These are phyloP conservation scores for Myotis findleyi DNA, from an alignment of 2,797 vertebrate species.

Conservation along the genomic window DNA sequence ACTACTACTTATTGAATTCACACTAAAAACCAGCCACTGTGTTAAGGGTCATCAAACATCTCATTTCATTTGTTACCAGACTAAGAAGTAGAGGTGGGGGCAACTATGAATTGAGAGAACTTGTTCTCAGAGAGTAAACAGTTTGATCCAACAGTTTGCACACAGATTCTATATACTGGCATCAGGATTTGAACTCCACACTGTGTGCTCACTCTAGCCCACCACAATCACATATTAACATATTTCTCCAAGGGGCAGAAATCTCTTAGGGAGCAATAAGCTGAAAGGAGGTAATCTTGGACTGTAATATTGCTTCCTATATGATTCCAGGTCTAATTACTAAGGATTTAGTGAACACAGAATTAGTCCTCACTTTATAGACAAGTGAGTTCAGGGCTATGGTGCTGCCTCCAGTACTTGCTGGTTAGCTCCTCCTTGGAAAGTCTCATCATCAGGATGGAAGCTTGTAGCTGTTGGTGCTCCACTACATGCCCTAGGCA, in stretches of 20 bases:
- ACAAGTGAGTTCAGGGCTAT: background rate
- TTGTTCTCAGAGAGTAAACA: background rate
- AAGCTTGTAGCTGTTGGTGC: background rate
- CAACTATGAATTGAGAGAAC: background rate
- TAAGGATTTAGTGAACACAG: background rate
- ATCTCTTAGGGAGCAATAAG: background rate
- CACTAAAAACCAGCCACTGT: background rate
- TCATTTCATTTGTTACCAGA: background rate
- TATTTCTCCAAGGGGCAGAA: background rate
- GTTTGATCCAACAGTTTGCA: background rate
- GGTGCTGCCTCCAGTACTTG: background rate
- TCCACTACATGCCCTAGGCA: background rate
- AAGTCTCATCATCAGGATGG: background rate
- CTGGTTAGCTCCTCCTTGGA: background rate
- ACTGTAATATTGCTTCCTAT: background rate
- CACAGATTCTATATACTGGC: background rate
- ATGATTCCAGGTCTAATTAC: background rate
- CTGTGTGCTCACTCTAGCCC: background rate
- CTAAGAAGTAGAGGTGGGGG: fast-evolving
- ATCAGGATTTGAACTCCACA: constrained; percentile 23
- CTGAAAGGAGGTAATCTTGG: background rate
- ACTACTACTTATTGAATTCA: background rate
- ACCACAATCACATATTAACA: background rate
- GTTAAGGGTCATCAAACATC: background rate
- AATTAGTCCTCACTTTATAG: background rate